phyloP scores from a whole-genome alignment of 2,797 vertebrate genomes.

The Avahi laniger region DNA sequence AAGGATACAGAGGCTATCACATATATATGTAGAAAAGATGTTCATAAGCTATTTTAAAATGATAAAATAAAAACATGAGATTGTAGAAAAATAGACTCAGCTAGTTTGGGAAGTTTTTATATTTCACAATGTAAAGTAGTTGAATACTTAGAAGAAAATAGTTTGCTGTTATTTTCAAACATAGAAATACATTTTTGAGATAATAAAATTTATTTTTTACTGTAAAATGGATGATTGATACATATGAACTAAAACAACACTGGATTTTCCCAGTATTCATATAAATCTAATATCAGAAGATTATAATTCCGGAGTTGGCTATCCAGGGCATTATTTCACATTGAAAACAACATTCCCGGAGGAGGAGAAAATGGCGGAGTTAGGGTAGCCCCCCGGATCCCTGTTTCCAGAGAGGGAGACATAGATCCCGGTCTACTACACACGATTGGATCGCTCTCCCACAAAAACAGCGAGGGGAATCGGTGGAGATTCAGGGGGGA shows the following conservation, averaged over 20 bases:
- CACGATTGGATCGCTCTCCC: too few species aligned
- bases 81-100: neutral
- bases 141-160: neutral
- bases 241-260: neutral
- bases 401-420: too few species aligned
- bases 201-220: neutral
- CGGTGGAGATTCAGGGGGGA: too few species aligned
- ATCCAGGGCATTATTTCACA: neutral
- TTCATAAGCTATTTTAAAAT: neutral
- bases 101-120: neutral
- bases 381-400: too few species aligned
- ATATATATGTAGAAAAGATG: neutral
- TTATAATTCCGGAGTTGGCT: neutral
- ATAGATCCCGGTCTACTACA: too few species aligned
- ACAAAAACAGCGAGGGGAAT: too few species aligned
- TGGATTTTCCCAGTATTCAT: neutral
- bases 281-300: neutral
- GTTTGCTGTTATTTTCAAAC: neutral
- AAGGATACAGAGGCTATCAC: neutral
- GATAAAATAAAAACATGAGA: neutral
- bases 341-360: neutral
- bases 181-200: slow-evolving; percentile 3
- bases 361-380: too few species aligned
- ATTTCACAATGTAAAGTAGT: neutral
- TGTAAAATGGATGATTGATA: slow-evolving; percentile 1